Conservation (phyloP, 2,888 invertebrate genomes). For the Yponomeuta malinellus region DNA sequence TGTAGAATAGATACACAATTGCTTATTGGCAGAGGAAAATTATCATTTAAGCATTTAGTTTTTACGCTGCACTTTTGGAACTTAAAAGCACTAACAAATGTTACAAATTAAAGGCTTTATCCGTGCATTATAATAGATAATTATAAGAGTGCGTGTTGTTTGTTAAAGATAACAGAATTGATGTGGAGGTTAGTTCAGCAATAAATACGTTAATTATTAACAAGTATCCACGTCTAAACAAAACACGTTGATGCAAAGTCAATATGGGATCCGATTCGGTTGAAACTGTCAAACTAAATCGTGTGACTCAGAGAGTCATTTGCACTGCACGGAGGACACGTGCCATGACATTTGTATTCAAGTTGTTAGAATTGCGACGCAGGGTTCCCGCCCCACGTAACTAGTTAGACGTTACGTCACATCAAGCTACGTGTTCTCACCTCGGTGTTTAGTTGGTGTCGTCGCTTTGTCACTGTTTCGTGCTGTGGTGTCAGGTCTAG, state of each 20-base stretch:
- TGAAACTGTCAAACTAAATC: not conserved
- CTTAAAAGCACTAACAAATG: constrained; percentile 5
- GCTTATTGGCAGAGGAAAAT: too few species aligned
- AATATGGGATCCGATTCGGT: not conserved
- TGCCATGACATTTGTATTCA: not conserved
- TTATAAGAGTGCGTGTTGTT: not conserved
- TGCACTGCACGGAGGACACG: not conserved
- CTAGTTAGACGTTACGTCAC: constrained; percentile 40
- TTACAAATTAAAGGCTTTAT: constrained; percentile 10
- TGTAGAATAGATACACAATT: too few species aligned
- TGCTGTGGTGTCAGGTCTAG: constrained; percentile 46
- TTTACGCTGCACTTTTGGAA: not conserved
- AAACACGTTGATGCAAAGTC: not conserved
- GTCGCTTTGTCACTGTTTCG: constrained; percentile 55
- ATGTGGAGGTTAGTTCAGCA: constrained; percentile 4
- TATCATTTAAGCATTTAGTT: not conserved
- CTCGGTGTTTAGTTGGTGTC: constrained; percentile 70
- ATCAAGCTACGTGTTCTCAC: constrained; percentile 30
- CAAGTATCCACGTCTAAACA: not conserved
- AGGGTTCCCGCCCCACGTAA: constrained; percentile 32
- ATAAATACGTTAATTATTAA: not conserved
- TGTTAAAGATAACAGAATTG: constrained; percentile 1
- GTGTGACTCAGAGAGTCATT: not conserved
- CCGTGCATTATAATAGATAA: not conserved
- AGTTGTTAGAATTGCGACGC: constrained; percentile 22